phyloP scores from a whole-genome alignment of 2,797 vertebrate genomes.

The Florisuga fusca region DNA sequence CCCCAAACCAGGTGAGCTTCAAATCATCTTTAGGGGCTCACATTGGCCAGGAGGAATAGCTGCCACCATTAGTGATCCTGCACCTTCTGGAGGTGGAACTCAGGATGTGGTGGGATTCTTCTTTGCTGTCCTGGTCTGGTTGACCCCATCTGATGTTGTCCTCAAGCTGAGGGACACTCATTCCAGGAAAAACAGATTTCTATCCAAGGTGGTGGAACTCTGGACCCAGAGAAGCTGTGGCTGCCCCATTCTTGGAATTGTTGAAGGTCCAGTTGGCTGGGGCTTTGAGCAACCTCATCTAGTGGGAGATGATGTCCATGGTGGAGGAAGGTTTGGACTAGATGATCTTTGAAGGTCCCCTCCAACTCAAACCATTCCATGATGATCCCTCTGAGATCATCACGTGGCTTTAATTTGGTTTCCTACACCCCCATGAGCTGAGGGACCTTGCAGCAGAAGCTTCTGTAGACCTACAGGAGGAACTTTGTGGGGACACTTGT shows the following conservation, averaged over 20 bases:
- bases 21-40: rapidly evolving
- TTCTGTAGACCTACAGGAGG: not conserved
- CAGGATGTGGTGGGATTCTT: not conserved
- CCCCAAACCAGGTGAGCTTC: not conserved
- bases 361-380: not conserved
- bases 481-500: no score
- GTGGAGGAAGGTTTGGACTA: rapidly evolving
- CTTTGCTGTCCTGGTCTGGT: rapidly evolving
- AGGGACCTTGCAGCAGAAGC: not conserved
- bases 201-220: not conserved
- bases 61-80: not conserved
- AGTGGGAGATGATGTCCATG: rapidly evolving
- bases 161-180: rapidly evolving
- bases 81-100: rapidly evolving
- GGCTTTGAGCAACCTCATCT: not conserved
- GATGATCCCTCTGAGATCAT: not conserved
- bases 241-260: not conserved
- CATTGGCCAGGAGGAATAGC: not conserved
- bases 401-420: not conserved
- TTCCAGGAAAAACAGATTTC: not conserved
- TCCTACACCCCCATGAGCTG: not conserved
- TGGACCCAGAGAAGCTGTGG: not conserved
- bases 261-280: rapidly evolving
- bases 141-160: not conserved
- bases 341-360: not conserved